Conservation (phyloP, 2,888 invertebrate genomes). For the Drosophila paramelanica region DNA sequence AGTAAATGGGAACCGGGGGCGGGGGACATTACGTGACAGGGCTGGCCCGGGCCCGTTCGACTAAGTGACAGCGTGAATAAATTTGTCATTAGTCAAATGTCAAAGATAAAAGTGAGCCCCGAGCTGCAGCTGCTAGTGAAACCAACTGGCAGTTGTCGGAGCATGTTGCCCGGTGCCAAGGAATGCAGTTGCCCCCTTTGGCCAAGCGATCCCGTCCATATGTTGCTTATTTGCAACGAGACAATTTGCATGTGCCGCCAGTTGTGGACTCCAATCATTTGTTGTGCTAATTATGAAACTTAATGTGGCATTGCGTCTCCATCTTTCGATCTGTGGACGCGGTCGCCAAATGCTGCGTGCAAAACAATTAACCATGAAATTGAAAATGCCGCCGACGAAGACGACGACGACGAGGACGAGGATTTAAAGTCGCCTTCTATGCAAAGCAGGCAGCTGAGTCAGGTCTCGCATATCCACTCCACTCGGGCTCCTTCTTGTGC, state of each 20-base stretch:
- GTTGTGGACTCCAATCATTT: slow-evolving; percentile 69
- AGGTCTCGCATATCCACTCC: slow-evolving; percentile 33
- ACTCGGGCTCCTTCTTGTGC: slow-evolving; percentile 21
- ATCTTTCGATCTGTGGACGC: slow-evolving; percentile 36
- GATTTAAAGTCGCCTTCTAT: slow-evolving; percentile 58
- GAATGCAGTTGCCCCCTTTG: slow-evolving; percentile 28
- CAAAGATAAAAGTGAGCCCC: slow-evolving; percentile 73
- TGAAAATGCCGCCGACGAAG: slow-evolving; percentile 73
- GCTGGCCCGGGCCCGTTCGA: slow-evolving; percentile 37
- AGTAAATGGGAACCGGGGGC: slow-evolving; percentile 14
- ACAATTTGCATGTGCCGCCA: slow-evolving; percentile 57
- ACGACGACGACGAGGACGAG: slow-evolving; percentile 10
- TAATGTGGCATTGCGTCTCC: slow-evolving; percentile 69
- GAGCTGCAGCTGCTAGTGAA: slow-evolving; percentile 63
- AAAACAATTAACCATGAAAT: slow-evolving; percentile 82
- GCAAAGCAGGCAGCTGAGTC: slow-evolving; percentile 65
- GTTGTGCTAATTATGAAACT: slow-evolving; percentile 78
- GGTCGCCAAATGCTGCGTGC: slow-evolving; percentile 76
- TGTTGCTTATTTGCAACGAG: slow-evolving; percentile 72
- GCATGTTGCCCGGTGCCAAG: slow-evolving; percentile 9
- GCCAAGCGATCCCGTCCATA: slow-evolving; percentile 62
- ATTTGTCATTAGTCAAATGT: slow-evolving; percentile 80
- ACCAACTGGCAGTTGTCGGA: slow-evolving; percentile 48
- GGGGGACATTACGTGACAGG: slow-evolving; percentile 32
- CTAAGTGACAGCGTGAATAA: slow-evolving; percentile 79